phyloP scores from a whole-genome alignment of 2,797 vertebrate genomes.

The Lindbergichthys nudifrons region DNA sequence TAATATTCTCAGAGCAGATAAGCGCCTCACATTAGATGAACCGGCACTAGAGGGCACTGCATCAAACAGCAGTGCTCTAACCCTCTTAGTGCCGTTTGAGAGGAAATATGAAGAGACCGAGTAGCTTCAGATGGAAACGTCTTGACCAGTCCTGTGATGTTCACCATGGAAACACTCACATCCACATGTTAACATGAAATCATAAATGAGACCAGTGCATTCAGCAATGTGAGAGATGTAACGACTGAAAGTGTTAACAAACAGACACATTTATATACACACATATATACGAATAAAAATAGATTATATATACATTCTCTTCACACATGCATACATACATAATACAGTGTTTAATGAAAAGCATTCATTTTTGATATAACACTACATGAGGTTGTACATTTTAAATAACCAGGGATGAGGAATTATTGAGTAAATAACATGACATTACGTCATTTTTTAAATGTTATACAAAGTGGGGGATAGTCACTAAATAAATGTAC shows the following conservation, averaged over 20 bases:
- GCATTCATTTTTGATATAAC: background rate
- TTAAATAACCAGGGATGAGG: background rate
- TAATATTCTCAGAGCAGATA: constrained; percentile 42
- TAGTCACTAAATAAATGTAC: no score
- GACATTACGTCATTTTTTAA: background rate
- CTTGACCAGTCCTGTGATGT: constrained; percentile 22
- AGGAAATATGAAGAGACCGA: constrained; percentile 31
- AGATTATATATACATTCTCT: background rate
- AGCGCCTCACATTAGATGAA: constrained; percentile 47
- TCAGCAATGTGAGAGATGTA: background rate
- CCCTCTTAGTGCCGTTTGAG: constrained; percentile 42
- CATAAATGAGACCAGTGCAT: background rate
- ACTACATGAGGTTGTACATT: background rate
- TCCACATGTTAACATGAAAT: background rate
- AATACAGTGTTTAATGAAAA: background rate
- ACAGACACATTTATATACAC: no score
- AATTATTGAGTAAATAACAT: background rate
- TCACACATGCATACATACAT: background rate
- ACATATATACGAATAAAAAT: no score
- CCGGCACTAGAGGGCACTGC: constrained; percentile 49
- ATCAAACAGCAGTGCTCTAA: constrained; percentile 50
- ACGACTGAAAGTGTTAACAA: background rate
- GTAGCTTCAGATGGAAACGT: constrained; percentile 32
- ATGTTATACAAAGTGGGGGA: background rate
- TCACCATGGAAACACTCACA: constrained; percentile 31